Conservation (phyloP, 2,113 vertebrate genomes). For the Istiophorus platypterus region DNA sequence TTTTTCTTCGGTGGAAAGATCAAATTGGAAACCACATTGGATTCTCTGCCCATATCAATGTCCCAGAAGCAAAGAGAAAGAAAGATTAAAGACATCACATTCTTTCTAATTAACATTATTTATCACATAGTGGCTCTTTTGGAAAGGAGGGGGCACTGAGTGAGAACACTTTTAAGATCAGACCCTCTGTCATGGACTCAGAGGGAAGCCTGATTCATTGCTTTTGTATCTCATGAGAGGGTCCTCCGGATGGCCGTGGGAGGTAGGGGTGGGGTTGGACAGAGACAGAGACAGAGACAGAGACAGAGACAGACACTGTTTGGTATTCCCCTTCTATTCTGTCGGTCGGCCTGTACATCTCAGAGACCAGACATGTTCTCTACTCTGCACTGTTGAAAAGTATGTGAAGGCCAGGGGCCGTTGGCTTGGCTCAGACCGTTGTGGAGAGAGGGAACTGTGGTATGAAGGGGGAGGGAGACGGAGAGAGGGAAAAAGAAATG, state of each 20-base stretch:
- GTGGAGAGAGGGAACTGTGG: conserved; percentile 50
- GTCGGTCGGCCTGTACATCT: conserved; percentile 45
- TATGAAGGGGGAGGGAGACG: conserved; percentile 12
- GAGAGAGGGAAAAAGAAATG: background rate
- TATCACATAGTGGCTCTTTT: conserved; percentile 41
- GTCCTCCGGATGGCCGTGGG: conserved; percentile 37
- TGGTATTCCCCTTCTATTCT: conserved; percentile 70
- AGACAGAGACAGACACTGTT: conserved; percentile 71
- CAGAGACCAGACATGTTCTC: conserved; percentile 50
- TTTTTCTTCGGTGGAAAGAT: conserved; percentile 31
- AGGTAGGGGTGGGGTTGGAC: background rate
- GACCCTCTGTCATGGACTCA: conserved; percentile 54
- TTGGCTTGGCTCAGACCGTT: conserved; percentile 50
- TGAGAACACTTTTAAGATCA: conserved; percentile 65
- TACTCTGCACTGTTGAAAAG: conserved; percentile 40
- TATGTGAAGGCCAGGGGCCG: conserved; percentile 53
- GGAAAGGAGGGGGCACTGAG: conserved; percentile 37
- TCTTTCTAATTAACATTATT: conserved; percentile 59
- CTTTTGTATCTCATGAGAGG: conserved; percentile 70
- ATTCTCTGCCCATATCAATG: conserved; percentile 7
- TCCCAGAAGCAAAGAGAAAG: background rate
- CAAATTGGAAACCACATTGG: conserved; percentile 1
- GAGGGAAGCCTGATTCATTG: conserved; percentile 69
- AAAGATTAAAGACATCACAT: conserved; percentile 28
- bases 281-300: conserved; percentile 59